phyloP scores from a whole-genome alignment of 2,113 vertebrate species.

The Murina feae region DNA sequence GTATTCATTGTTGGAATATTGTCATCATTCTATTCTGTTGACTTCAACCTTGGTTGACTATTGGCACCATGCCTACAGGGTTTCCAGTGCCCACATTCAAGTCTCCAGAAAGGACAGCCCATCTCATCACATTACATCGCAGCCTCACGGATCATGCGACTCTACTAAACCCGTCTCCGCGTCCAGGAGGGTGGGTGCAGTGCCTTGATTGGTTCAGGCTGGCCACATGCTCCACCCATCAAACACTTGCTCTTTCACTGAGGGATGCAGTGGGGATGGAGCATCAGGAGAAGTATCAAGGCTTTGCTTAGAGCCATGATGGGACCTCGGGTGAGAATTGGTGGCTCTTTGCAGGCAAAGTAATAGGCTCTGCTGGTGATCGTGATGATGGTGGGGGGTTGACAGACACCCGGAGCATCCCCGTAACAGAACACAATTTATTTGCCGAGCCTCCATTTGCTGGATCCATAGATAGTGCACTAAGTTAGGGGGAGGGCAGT shows the following conservation, averaged over 20 bases:
- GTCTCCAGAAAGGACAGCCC: not conserved
- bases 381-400: not conserved
- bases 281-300: not conserved
- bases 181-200: not conserved
- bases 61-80: not conserved
- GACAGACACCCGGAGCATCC: not conserved
- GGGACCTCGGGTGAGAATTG: not conserved
- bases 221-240: not conserved
- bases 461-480: not conserved
- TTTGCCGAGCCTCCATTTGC: not conserved
- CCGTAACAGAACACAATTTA: rapidly evolving
- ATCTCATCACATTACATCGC: not conserved
- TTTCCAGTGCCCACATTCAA: not conserved
- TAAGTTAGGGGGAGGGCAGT: not conserved
- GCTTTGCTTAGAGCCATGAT: not conserved
- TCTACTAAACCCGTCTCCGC: not conserved
- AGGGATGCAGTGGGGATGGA: too few relatives aligned
- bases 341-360: not conserved
- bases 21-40: not conserved
- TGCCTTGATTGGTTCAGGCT: not conserved
- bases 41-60: not conserved
- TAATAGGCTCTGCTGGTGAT: not conserved
- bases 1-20: not conserved
- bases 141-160: not conserved
- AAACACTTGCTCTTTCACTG: too few relatives aligned